These are phyloP conservation scores for Thryonomys swinderianus DNA, from an alignment of 2,113 vertebrate species.

Conservation along the genomic window DNA sequence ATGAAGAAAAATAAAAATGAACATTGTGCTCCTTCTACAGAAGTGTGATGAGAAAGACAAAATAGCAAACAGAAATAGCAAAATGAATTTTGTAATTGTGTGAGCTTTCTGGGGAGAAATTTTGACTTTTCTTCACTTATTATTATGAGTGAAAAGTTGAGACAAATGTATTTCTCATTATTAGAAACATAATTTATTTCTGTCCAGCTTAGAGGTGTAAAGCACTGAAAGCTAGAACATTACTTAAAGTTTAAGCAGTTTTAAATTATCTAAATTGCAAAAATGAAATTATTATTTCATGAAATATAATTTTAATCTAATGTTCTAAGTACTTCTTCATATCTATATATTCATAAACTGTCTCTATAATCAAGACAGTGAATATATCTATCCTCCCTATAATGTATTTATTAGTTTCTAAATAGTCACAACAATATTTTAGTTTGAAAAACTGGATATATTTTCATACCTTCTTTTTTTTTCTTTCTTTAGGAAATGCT, in stretches of 20 bases:
- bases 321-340: background rate
- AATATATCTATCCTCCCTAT: background rate
- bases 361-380: background rate
- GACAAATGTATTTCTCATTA: background rate
- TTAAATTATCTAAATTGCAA: constrained; percentile 11
- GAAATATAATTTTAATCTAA: background rate
- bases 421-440: constrained; percentile 3
- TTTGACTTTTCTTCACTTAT: background rate
- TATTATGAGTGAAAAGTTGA: background rate
- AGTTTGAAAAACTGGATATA: background rate
- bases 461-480: constrained; percentile 8
- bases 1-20: background rate
- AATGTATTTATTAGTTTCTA: constrained; percentile 7
- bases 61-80: background rate
- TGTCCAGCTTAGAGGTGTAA: background rate
- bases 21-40: background rate
- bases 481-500: background rate
- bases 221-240: background rate
- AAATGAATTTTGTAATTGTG: background rate
- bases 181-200: constrained; percentile 22
- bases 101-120: background rate
- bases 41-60: background rate
- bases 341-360: background rate
- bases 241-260: background rate
- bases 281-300: constrained; percentile 31